These are phyloP conservation scores for Microtus ochrogaster DNA, from an alignment of 2,113 vertebrate genomes.

Conservation along the genomic window DNA sequence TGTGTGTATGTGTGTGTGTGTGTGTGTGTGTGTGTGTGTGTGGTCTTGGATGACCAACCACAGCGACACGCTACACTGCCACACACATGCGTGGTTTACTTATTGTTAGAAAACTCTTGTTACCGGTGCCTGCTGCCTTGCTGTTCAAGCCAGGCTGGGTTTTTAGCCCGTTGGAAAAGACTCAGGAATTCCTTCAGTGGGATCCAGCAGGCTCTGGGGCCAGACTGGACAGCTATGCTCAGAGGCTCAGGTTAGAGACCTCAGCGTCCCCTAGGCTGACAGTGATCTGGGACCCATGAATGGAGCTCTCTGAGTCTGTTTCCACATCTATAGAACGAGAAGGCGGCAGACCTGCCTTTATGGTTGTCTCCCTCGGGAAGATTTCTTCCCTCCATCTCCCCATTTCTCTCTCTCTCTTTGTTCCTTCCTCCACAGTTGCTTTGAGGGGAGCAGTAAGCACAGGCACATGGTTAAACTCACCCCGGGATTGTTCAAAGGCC, in stretches of 20 bases:
- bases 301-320: not conserved
- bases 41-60: rapidly evolving
- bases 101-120: not conserved
- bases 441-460: not conserved
- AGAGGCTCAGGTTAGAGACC: not conserved
- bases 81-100: not conserved
- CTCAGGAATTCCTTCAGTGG: rapidly evolving
- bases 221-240: not conserved
- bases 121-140: not conserved
- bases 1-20: too few relatives aligned
- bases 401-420: not conserved
- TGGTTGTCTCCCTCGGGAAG: not conserved
- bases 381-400: not conserved
- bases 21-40: too few relatives aligned
- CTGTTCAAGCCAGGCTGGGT: not conserved
- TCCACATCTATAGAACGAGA: not conserved
- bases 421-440: not conserved
- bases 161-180: not conserved
- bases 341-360: not conserved
- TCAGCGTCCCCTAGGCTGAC: rapidly evolving
- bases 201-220: not conserved
- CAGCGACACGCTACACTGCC: rapidly evolving
- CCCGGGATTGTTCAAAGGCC: not conserved
- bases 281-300: not conserved
- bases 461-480: not conserved